A percentile compares a stretch with the other conserved stretches of the same genome.
Evolutionary conservation across 2,888 invertebrate species (phyloP).

Genomic region (Bembecia ichneumoniformis): DNA sequence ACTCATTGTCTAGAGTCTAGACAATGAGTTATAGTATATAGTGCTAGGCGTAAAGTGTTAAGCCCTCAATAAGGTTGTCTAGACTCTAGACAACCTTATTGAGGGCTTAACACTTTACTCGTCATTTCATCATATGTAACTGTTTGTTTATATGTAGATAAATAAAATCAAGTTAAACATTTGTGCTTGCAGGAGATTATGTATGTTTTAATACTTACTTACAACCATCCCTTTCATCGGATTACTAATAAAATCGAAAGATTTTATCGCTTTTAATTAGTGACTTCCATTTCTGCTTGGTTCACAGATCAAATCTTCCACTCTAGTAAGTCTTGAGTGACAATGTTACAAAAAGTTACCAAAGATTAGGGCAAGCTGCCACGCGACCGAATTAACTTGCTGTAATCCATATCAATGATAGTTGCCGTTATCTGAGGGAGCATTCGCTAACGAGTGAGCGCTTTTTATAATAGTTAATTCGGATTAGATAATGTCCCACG

Average conservation of each 20-base stretch:
- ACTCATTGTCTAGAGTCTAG: too few species aligned
- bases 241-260: neutral
- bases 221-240: neutral
- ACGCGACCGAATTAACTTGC: slow-evolving; percentile 66
- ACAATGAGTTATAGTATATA: too few species aligned
- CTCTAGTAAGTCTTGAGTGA: slow-evolving; percentile 37
- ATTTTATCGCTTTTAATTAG: slow-evolving; percentile 7
- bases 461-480: slow-evolving; percentile 61
- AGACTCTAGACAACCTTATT: too few species aligned
- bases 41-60: too few species aligned
- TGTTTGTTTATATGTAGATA: too few species aligned
- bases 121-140: too few species aligned
- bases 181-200: too few species aligned
- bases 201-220: too few species aligned
- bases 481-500: slow-evolving; percentile 64
- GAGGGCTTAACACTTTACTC: too few species aligned
- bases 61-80: too few species aligned
- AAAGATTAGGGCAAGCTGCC: slow-evolving; percentile 29
- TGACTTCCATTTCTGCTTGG: slow-evolving; percentile 1
- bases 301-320: slow-evolving; percentile 24
- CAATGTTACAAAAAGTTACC: slow-evolving; percentile 10
- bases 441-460: slow-evolving; percentile 38
- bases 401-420: slow-evolving; percentile 54
- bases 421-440: slow-evolving; percentile 41
- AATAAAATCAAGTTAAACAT: too few species aligned